phyloP scores from a whole-genome alignment of 2,888 invertebrate species.

The Perithous albicinctus region DNA sequence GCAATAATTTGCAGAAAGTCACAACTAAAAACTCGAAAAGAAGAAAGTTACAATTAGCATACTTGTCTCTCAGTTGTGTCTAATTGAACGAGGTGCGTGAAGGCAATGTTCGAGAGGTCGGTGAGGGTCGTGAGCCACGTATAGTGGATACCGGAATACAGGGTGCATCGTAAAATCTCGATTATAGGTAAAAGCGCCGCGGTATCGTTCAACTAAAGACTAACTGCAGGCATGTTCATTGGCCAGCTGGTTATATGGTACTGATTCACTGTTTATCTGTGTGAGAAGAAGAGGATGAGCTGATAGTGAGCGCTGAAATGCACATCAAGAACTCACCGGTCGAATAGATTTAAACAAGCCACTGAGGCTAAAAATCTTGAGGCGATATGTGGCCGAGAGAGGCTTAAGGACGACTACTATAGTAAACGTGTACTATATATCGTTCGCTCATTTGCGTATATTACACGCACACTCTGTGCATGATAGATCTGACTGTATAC shows the following conservation, averaged over 20 bases:
- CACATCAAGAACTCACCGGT: too few species aligned
- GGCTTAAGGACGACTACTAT: background rate
- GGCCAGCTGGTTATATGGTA: constrained; percentile 1
- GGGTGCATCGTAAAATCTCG: constrained; percentile 78
- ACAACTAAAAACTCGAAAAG: too few species aligned
- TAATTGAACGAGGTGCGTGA: constrained; percentile 73
- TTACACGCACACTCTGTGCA: too few species aligned
- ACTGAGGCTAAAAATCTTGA: background rate
- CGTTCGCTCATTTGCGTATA: too few species aligned
- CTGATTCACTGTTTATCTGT: background rate
- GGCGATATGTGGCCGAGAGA: background rate
- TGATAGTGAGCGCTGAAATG: background rate
- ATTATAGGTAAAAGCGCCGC: constrained; percentile 73
- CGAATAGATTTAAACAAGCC: background rate
- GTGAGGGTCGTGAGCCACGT: constrained; percentile 64
- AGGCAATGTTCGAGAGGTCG: constrained; percentile 79
- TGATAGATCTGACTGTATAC: too few species aligned
- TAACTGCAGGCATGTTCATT: constrained; percentile 30
- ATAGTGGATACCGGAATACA: constrained; percentile 79
- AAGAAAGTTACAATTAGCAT: background rate
- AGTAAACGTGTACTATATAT: too few species aligned
- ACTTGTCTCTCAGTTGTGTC: background rate
- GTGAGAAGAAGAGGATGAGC: background rate
- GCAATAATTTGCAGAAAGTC: too few species aligned
- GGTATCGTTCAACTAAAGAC: constrained; percentile 49